These are phyloP conservation scores for Apis cerana DNA, from an alignment of 1,140 invertebrate species.

Conservation along the genomic window DNA sequence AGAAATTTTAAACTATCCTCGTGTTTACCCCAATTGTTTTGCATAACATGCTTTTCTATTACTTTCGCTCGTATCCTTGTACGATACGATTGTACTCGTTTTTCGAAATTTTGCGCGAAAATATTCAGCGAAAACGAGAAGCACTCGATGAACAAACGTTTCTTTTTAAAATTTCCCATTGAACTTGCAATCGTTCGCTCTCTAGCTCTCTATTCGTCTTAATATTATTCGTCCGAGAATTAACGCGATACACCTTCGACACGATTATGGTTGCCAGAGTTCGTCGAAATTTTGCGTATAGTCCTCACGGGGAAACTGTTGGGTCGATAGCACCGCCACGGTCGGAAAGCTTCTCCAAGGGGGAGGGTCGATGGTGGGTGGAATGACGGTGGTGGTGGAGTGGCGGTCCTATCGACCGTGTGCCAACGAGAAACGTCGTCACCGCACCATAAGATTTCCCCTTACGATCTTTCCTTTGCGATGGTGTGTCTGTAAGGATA, in stretches of 20 bases:
- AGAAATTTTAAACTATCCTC: too few species aligned
- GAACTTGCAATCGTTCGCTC: not conserved
- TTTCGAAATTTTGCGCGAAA: too few species aligned
- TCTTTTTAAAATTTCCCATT: too few species aligned
- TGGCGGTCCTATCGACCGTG: slow-evolving; percentile 67
- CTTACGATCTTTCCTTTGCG: slow-evolving; percentile 40
- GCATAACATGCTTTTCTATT: too few species aligned
- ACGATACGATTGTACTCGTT: too few species aligned
- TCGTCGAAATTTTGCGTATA: slow-evolving; percentile 62
- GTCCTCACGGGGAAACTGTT: slow-evolving; percentile 61
- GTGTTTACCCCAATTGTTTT: too few species aligned
- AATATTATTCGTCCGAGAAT: not conserved
- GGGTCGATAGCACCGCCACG: slow-evolving; percentile 68
- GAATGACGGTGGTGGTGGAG: slow-evolving; percentile 49
- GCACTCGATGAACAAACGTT: too few species aligned
- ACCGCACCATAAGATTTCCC: slow-evolving; percentile 65
- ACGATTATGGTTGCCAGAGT: not conserved
- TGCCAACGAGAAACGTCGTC: slow-evolving; percentile 64
- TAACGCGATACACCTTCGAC: too few species aligned
- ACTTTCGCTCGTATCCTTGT: too few species aligned
- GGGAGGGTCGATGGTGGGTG: slow-evolving; percentile 51
- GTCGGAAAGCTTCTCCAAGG: slow-evolving; percentile 61
- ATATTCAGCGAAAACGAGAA: too few species aligned
- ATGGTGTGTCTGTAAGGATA: slow-evolving; percentile 16
- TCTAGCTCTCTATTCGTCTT: too few species aligned